Base-by-base conservation (phyloP, 2,797 vertebrate genomes). In the Falco biarmicus region DNA sequence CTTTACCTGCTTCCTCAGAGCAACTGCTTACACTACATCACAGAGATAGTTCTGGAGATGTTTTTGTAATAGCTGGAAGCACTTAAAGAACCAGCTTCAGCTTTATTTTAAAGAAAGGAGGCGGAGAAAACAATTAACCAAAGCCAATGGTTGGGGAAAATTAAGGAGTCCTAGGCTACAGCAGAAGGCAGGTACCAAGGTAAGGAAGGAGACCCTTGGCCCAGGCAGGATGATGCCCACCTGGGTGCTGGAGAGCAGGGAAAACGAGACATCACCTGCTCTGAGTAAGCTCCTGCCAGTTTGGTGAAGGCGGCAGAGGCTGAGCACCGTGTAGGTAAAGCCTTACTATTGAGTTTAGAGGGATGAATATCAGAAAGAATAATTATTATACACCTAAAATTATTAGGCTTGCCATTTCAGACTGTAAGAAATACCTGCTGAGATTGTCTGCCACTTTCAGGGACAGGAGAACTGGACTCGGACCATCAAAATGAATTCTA, bases 211-310 rank as follows among this genome's bases (percentile, higher is more conserved):
- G 5, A 8, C 2, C 3, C 7, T 37, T n/a, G 24, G 3, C 32
- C n/a, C 45, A 66, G 64, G 4, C 34, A 64, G 0, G 1, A 8
- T 0, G 2, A 24, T 76, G 47, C 20, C 16, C 15, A 37, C 13
- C 60, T 59, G 19, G 24, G 32, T 1, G 2, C 60, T 64, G 50
- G 31, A 22, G 12, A 53, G 15, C 0, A 5, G 18, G 19, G 37
- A 64, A 91, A 71, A 77, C 10, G 5, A 70, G 31, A 73, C 18
- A 5, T 76, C 56, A 43, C 15, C 21, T 50, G 7, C 1, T 0
- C 17, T 1, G 1, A 6, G 53, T 60, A 13, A 70, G 15, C 7
- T 83, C 34, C 39, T 70, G 63, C 22, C 53, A 73, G 74, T 10
- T 29, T 69, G 37, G 24, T 48, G 56, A 82, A 32, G 69, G 25